Evolutionary conservation across 2,797 vertebrate genomes (phyloP), one percentile per base, ranked within the genome.

Genomic region (Clarias pachynema): DNA sequence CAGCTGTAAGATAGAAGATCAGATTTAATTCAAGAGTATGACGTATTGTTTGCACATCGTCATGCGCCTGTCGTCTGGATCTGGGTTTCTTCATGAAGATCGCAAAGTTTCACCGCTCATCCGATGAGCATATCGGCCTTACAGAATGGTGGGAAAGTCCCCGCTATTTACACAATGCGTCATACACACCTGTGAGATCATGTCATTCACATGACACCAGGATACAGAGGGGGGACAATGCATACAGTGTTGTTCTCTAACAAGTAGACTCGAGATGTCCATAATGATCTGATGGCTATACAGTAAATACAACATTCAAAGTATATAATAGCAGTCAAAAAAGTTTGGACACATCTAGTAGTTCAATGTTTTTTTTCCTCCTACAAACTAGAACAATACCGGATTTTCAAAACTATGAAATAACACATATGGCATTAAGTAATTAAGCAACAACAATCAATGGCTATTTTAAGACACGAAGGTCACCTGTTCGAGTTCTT

Each of bases 121-220:
- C 16, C 18, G 9, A 57, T 57, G 9, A 53, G 53, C 53, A 22
- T 34, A 22, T 10, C 7, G 3, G 8, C 20, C 57, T 31, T 34
- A 60, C 22, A 0, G 34, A n/a, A 24, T 16, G 57, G 6, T 60
- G 78, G 78, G 78, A 80, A 80, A 80, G 24, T 80, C 78, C 78
- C 78, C 9, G 7, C 78, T 49, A 80, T 80, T 44, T 31, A 6
- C 37, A 40, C n/a, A 20, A 37, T 20, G 57, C 60, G 31, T 49
- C 59, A 79, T 44, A 63, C 77, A 79, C 77, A 79, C 34, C 77
- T 63, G 59, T 63, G 78, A 80, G 60, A 65, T 65, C 60, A 49
- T 29, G 60, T 4, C 2, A 49, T 49, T 44, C 78, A 65, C 78
- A 65, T 65, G 78, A 79, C 75, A 37, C 57, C 74, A 77, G 29